Base-by-base conservation (phyloP, 2,888 invertebrate species). In the Hirtodrosophila trivittata region DNA sequence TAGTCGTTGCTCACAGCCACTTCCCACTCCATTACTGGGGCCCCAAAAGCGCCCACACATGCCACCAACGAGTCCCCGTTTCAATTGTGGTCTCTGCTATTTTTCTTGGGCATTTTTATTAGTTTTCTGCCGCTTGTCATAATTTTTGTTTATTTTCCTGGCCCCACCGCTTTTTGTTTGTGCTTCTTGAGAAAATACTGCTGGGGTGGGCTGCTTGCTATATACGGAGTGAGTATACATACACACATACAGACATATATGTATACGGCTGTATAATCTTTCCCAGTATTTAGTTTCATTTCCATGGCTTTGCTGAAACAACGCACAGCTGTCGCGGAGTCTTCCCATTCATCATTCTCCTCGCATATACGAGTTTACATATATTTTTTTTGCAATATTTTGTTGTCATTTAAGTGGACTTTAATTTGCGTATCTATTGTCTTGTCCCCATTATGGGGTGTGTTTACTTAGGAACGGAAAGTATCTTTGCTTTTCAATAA, bases 91-190 rank as follows among this genome's bases (percentile, higher is more conserved):
- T 63, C 37, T 45, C 37, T 66, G 63, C 58, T 56, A 56, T 76
- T 55, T 77, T 84, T 70, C 75, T 57, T 67, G 10, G 62, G 66
- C 35, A 60, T 67, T 85, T 82, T 78, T 83, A 83, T 83, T 74
- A 55, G 62, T 71, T 80, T 57, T 45, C 16, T 39, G 71, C 72
- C 42, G 75, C 60, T 77, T 77, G 82, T 85, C 83, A 77, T 85
- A 82, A 72, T 85, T 80, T 82, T 85, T 85, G 75, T 75, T 69
- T 82, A 85, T 77, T 85, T 85, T 77, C 57, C 47, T 50, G 70
- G 81, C 77, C 68, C 64, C 65, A 59, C 45, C 58, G 55, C 43
- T 54, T 62, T 49, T 52, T 65, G 66, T 52, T 69, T 74, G 63
- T 74, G 72, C 51, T 72, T 75, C 83, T 57, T 52, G 52, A 66